These are phyloP conservation scores for Allobates femoralis DNA, from an alignment of 2,797 vertebrate species.

Conservation along the genomic window DNA sequence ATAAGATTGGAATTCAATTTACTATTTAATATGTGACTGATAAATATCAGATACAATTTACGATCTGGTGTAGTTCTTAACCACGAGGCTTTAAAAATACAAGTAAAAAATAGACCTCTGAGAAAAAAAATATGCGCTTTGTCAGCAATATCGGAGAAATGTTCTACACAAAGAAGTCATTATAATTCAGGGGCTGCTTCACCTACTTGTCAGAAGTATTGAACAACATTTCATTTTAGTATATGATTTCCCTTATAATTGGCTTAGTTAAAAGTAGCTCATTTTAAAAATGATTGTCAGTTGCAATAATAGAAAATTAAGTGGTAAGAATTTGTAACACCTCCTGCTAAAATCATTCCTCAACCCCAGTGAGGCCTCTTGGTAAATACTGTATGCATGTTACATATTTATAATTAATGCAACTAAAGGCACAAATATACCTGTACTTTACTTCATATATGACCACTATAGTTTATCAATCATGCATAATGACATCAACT, in stretches of 20 bases:
- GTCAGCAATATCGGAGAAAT: neutral
- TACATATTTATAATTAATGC: conserved; percentile 11
- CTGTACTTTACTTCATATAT: neutral
- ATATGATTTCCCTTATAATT: conserved; percentile 45
- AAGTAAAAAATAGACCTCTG: neutral
- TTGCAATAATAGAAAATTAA: conserved; percentile 58
- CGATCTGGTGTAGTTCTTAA: neutral
- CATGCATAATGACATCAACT: neutral
- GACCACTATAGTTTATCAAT: neutral
- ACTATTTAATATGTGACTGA: neutral
- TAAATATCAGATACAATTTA: neutral
- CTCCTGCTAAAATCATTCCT: conserved; percentile 13
- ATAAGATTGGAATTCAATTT: too few species aligned
- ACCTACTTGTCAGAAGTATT: conserved; percentile 63
- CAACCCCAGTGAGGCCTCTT: neutral
- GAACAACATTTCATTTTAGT: conserved; percentile 65
- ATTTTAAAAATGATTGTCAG: conserved; percentile 65
- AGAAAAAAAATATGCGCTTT: neutral
- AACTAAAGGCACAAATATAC: neutral
- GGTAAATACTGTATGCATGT: conserved; percentile 11
- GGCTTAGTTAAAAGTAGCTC: conserved; percentile 67
- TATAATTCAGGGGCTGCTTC: conserved; percentile 59
- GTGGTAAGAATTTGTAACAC: conserved; percentile 54
- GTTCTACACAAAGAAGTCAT: conserved; percentile 66
- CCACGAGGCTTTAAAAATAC: too few species aligned